Evolutionary conservation across 2,113 vertebrate genomes (phyloP).

Genomic region (Pterophyllum scalare): DNA sequence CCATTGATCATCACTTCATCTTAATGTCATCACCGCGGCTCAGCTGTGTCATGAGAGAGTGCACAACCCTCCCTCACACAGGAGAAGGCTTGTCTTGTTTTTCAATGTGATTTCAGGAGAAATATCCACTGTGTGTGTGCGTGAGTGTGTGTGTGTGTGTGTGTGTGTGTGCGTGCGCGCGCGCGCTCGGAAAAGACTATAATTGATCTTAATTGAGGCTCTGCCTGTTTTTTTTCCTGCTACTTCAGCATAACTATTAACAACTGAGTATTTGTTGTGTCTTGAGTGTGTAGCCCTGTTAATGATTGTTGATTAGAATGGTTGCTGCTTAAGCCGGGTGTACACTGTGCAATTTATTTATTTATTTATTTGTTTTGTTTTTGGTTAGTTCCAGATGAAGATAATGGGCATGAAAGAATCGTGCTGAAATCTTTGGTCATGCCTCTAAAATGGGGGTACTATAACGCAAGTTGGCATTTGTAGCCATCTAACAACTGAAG

Average conservation of each 20-base stretch:
- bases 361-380: too few relatives aligned
- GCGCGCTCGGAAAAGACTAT: conserved; percentile 34
- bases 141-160: too few relatives aligned
- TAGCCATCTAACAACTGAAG: background rate
- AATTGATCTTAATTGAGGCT: conserved; percentile 57
- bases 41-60: conserved; percentile 18
- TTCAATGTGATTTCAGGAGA: conserved; percentile 6
- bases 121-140: background rate
- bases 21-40: background rate
- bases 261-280: conserved; percentile 22
- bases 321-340: background rate
- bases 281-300: conserved; percentile 29
- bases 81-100: background rate
- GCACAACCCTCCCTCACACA: background rate
- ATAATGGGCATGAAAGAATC: too few relatives aligned
- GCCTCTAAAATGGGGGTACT: too few relatives aligned
- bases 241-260: conserved; percentile 47
- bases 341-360: too few relatives aligned
- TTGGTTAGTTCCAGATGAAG: too few relatives aligned
- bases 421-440: too few relatives aligned
- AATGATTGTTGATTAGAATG: conserved; percentile 24
- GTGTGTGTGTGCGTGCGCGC: too few relatives aligned
- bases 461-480: background rate
- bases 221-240: conserved; percentile 47
- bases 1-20: conserved; percentile 24